Percentiles rank a stretch among this genome's conserved stretches.
Conservation (phyloP, 2,113 vertebrate species). For the Nasalis larvatus region DNA sequence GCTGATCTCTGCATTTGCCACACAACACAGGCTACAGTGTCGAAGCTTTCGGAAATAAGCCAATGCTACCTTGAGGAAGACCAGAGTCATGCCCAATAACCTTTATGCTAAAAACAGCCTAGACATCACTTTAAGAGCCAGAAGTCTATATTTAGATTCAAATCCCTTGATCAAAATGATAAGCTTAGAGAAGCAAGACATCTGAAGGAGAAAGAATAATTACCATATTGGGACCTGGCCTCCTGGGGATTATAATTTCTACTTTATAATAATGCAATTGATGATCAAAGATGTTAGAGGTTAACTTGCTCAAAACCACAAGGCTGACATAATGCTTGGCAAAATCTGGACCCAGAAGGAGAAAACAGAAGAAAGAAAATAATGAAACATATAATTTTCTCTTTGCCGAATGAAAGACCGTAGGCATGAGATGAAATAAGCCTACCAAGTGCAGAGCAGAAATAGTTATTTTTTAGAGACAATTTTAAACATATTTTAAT, state of each 20-base stretch:
- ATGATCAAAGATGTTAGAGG: slow-evolving; percentile 58
- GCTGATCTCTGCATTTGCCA: background rate
- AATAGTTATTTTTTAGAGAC: background rate
- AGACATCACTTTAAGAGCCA: slow-evolving; percentile 60
- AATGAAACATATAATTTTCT: slow-evolving; percentile 61
- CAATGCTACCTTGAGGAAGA: slow-evolving; percentile 57
- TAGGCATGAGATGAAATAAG: slow-evolving; percentile 43
- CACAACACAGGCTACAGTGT: background rate
- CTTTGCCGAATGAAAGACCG: slow-evolving; percentile 48
- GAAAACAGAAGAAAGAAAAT: slow-evolving; percentile 63
- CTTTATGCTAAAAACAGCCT: slow-evolving; percentile 71
- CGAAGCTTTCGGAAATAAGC: slow-evolving; percentile 31
- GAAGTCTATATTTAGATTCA: slow-evolving; percentile 70
- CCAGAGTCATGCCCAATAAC: slow-evolving; percentile 58
- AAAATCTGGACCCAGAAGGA: slow-evolving; percentile 49
- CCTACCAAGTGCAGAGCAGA: slow-evolving; percentile 10
- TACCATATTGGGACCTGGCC: slow-evolving; percentile 21
- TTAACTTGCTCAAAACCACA: slow-evolving; percentile 63
- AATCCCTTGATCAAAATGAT: slow-evolving; percentile 66
- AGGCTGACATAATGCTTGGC: slow-evolving; percentile 57
- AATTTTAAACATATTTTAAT: slow-evolving; percentile 49
- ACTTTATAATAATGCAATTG: slow-evolving; percentile 53
- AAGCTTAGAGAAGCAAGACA: slow-evolving; percentile 53
- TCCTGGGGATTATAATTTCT: slow-evolving; percentile 51
- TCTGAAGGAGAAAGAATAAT: slow-evolving; percentile 55